phyloP scores from a whole-genome alignment of 1,140 invertebrate species.

The Galendromus occidentalis region DNA sequence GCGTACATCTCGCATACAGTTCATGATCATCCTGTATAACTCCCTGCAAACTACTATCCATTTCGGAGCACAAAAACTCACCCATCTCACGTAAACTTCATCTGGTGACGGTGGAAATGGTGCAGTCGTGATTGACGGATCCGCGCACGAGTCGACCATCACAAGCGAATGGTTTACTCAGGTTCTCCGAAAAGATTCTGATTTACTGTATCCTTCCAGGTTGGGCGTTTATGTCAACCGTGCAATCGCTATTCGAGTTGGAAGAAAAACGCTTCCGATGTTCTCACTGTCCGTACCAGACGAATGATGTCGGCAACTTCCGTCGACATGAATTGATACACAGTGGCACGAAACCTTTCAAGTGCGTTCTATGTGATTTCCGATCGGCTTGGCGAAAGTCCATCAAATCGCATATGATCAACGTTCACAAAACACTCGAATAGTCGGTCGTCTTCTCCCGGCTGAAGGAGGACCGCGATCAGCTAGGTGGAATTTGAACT shows the following conservation, averaged over 20 bases:
- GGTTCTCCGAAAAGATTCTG: no score
- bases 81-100: no score
- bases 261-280: constrained; percentile 8
- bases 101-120: no score
- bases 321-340: constrained; percentile 5
- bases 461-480: neutral
- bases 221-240: neutral
- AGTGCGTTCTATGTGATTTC: neutral
- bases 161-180: no score
- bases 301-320: constrained; percentile 1
- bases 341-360: constrained; percentile 7
- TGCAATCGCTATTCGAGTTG: constrained; percentile 5
- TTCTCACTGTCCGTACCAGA: constrained; percentile 5
- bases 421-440: neutral
- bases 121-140: no score
- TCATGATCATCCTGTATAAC: no score
- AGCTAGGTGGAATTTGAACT: no score
- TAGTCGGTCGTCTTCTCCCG: neutral
- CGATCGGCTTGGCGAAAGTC: constrained; percentile 3
- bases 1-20: no score
- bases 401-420: constrained; percentile 10
- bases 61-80: no score
- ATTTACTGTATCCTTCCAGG: neutral
- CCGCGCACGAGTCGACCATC: no score
- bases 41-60: no score